These are phyloP conservation scores for Avahi laniger DNA, from an alignment of 2,797 vertebrate species.

Conservation along the genomic window DNA sequence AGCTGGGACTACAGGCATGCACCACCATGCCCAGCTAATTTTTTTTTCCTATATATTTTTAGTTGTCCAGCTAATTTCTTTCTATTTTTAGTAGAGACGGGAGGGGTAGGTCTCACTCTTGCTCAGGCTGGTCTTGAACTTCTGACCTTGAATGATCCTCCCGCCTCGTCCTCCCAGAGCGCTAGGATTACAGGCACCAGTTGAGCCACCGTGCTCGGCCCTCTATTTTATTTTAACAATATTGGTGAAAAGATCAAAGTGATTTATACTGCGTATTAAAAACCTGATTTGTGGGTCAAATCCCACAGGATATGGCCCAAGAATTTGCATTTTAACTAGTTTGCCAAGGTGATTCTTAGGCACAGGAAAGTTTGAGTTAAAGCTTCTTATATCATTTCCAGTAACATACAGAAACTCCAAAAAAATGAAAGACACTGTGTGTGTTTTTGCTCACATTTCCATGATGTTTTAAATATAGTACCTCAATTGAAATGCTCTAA, in stretches of 20 bases:
- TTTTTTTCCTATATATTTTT: no score
- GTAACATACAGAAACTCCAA: not conserved
- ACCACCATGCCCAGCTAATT: no score
- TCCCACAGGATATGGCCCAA: not conserved
- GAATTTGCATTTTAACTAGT: conserved; percentile 20
- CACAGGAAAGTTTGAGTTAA: not conserved
- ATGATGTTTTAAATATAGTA: not conserved
- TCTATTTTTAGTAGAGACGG: no score
- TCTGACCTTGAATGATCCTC: no score
- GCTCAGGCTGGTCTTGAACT: no score
- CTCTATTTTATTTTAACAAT: conserved; percentile 6
- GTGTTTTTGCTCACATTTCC: not conserved
- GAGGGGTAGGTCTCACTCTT: no score
- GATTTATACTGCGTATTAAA: conserved; percentile 28
- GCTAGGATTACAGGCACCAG: no score
- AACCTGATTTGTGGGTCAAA: not conserved
- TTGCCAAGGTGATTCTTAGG: not conserved
- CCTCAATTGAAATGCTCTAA: not conserved
- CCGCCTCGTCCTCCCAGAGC: no score
- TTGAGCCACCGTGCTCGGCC: no score
- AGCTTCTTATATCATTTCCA: not conserved
- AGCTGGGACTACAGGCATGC: no score
- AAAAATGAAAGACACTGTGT: not conserved
- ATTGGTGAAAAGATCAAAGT: conserved; percentile 33
- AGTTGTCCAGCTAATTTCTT: no score